Conservation (phyloP, 2,113 vertebrate species). For the Percina caprodes region DNA sequence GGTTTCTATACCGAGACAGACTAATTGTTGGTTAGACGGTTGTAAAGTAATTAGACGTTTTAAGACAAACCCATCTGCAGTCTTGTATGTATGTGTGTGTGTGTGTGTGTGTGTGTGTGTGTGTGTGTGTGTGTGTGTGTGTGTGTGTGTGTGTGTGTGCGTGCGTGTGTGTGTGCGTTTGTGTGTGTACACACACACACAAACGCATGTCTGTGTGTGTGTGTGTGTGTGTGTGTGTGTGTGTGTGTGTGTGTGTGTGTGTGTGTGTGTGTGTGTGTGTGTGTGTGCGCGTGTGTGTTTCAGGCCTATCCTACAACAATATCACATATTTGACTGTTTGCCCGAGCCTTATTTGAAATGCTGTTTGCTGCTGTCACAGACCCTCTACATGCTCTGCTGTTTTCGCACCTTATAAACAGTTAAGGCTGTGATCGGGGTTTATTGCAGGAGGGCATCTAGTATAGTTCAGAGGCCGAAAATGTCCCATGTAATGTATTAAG, state of each 20-base stretch:
- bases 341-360: conserved; percentile 33
- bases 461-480: conserved; percentile 56
- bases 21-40: conserved; percentile 92
- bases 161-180: conserved; percentile 33
- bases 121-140: conserved; percentile 26
- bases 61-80: conserved; percentile 89
- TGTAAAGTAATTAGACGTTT: conserved; percentile 98
- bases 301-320: conserved; percentile 16
- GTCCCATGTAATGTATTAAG: not conserved
- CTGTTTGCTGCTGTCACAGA: conserved; percentile 47
- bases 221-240: conserved; percentile 27
- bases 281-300: conserved; percentile 26
- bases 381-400: conserved; percentile 58
- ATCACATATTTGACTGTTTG: conserved; percentile 42
- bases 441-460: conserved; percentile 83
- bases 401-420: conserved; percentile 95
- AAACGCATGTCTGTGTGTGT: too few species aligned
- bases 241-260: conserved; percentile 36
- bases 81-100: conserved; percentile 9
- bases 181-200: too few species aligned
- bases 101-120: conserved; percentile 32
- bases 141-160: conserved; percentile 31
- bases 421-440: conserved; percentile 91
- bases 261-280: conserved; percentile 30
- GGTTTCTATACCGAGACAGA: conserved; percentile 87